These are phyloP conservation scores for Noctuana brunneofusca DNA, from an alignment of 2,888 invertebrate genomes.

Conservation along the genomic window DNA sequence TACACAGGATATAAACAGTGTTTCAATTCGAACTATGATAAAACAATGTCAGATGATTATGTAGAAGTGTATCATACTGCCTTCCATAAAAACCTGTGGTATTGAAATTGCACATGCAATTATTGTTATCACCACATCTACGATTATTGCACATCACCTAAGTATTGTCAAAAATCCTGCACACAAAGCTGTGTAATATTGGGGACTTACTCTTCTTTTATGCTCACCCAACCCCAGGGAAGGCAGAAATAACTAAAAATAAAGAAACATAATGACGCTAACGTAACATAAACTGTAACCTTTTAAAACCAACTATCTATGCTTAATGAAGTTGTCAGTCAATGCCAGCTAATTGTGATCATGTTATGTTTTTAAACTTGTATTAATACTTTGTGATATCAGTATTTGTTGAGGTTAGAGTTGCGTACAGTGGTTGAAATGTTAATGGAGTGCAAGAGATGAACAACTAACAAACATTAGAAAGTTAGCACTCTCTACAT, in stretches of 20 bases:
- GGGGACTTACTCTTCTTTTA: slow-evolving; percentile 76
- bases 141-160: slow-evolving; percentile 51
- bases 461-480: slow-evolving; percentile 37
- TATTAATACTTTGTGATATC: slow-evolving; percentile 19
- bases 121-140: slow-evolving; percentile 30
- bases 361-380: slow-evolving; percentile 26
- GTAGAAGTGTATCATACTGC: slow-evolving; percentile 28
- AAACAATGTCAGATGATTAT: slow-evolving; percentile 18
- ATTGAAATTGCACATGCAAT: slow-evolving; percentile 30
- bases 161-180: slow-evolving; percentile 38
- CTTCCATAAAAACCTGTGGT: slow-evolving; percentile 32
- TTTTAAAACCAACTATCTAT: not conserved
- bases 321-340: slow-evolving; percentile 26
- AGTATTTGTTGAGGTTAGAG: slow-evolving; percentile 25
- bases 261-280: slow-evolving; percentile 60
- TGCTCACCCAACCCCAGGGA: slow-evolving; percentile 70
- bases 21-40: slow-evolving; percentile 6
- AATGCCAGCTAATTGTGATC: slow-evolving; percentile 25
- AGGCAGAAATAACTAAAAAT: slow-evolving; percentile 78
- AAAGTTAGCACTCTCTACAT: slow-evolving; percentile 54
- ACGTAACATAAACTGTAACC: slow-evolving; percentile 10
- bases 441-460: slow-evolving; percentile 36
- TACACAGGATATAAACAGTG: slow-evolving; percentile 8
- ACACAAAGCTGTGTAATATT: slow-evolving; percentile 65
- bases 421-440: slow-evolving; percentile 34